Evolutionary conservation across 2,113 vertebrate species (phyloP).

Genomic region (Burhinus bistriatus): DNA sequence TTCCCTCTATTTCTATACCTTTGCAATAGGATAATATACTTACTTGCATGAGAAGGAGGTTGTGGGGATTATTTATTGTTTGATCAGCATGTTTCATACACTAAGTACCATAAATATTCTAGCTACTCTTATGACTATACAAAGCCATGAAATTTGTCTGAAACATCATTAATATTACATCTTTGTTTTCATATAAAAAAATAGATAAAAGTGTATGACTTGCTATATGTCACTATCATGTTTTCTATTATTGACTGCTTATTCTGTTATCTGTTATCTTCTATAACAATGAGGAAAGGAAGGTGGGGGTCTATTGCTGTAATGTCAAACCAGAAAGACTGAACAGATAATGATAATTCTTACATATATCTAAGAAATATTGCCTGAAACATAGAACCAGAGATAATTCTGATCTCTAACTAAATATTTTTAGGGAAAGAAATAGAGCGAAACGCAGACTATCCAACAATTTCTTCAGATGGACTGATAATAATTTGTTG

Average conservation of each 20-base stretch:
- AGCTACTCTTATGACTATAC: neutral
- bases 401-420: neutral
- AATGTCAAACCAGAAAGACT: neutral
- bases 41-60: neutral
- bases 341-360: neutral
- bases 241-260: neutral
- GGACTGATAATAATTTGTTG: neutral
- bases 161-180: neutral
- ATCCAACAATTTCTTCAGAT: neutral
- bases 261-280: neutral
- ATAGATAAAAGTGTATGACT: neutral
- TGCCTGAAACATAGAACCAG: neutral
- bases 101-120: neutral
- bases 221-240: neutral
- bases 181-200: neutral
- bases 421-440: rapidly evolving
- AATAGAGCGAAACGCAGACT: neutral
- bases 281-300: neutral
- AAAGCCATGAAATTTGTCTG: neutral
- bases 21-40: neutral
- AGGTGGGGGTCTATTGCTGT: neutral
- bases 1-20: neutral
- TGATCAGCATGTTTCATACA: neutral
- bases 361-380: neutral
- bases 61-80: neutral